Evolutionary conservation across 2,113 vertebrate species (phyloP).

Genomic region (Oncorhynchus masou): DNA sequence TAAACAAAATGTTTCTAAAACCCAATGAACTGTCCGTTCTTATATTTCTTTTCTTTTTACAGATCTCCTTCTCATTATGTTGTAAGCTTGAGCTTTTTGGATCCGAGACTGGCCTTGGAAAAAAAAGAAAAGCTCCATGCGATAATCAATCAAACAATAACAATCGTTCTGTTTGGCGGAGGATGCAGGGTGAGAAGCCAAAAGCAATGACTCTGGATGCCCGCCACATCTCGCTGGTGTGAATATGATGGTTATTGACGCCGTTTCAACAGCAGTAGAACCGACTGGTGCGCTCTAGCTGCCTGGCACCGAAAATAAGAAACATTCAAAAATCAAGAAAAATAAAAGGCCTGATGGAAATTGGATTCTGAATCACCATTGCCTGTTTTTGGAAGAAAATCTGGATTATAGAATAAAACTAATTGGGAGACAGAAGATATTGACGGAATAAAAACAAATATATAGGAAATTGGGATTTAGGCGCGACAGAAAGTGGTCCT

Average conservation of each 20-base stretch:
- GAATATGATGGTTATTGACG: conserved; percentile 73
- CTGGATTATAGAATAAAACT: background rate
- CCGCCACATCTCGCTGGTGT: conserved; percentile 74
- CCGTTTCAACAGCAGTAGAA: conserved; percentile 69
- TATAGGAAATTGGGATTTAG: background rate
- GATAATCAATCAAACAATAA: no score
- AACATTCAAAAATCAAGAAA: conserved; percentile 59
- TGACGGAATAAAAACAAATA: background rate
- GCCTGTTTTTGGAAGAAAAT: background rate
- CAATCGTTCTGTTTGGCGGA: conserved; percentile 45
- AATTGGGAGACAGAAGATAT: background rate
- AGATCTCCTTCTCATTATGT: no score
- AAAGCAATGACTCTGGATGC: conserved; percentile 72
- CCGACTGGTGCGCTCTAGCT: conserved; percentile 65
- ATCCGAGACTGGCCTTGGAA: no score
- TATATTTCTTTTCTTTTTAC: no score
- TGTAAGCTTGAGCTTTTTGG: no score
- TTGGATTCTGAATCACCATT: conserved; percentile 38
- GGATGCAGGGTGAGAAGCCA: conserved; percentile 75
- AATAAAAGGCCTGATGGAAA: conserved; percentile 67
- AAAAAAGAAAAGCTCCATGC: no score
- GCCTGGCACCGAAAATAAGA: conserved; percentile 60
- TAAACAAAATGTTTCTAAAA: no score
- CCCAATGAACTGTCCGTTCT: no score
- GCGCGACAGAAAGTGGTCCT: background rate